phyloP scores from a whole-genome alignment of 2,113 vertebrate species.

The Eulemur macaco region DNA sequence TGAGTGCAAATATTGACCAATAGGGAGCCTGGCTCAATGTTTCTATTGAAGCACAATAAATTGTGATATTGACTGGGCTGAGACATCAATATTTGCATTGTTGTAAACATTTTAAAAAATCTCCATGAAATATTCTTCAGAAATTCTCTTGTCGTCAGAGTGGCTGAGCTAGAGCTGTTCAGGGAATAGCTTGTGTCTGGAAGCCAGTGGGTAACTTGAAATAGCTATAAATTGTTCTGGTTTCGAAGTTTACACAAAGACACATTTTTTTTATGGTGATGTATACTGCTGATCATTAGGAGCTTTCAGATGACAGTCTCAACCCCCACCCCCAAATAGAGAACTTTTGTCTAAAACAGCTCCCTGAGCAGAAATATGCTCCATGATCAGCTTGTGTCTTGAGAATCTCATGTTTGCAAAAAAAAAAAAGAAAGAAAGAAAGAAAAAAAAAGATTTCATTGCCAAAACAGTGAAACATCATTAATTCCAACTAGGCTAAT shows the following conservation, averaged over 20 bases:
- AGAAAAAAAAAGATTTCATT: neutral
- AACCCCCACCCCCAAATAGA: neutral
- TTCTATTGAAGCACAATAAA: slow-evolving; percentile 89
- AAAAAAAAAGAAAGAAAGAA: neutral
- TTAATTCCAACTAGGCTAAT: slow-evolving; percentile 26
- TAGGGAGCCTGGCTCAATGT: slow-evolving; percentile 85
- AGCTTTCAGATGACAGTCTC: slow-evolving; percentile 7
- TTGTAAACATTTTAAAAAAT: slow-evolving; percentile 88
- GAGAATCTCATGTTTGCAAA: neutral
- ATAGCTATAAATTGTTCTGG: slow-evolving; percentile 56
- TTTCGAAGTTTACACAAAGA: slow-evolving; percentile 57
- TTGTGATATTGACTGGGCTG: slow-evolving; percentile 84
- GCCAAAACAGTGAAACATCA: neutral
- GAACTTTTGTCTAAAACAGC: neutral
- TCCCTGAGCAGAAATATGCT: slow-evolving; percentile 18
- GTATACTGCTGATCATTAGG: slow-evolving; percentile 47
- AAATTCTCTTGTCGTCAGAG: slow-evolving; percentile 19
- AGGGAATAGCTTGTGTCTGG: slow-evolving; percentile 45
- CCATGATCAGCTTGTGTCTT: neutral
- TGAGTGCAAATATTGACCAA: slow-evolving; percentile 87
- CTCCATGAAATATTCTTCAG: slow-evolving; percentile 83
- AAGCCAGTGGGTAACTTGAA: slow-evolving; percentile 8
- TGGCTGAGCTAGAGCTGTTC: neutral
- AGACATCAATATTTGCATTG: slow-evolving; percentile 87
- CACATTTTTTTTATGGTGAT: slow-evolving; percentile 39